Percentiles rank a stretch among this genome's conserved stretches.
phyloP scores from a whole-genome alignment of 2,888 invertebrate species.

The Deilephila porcellus region DNA sequence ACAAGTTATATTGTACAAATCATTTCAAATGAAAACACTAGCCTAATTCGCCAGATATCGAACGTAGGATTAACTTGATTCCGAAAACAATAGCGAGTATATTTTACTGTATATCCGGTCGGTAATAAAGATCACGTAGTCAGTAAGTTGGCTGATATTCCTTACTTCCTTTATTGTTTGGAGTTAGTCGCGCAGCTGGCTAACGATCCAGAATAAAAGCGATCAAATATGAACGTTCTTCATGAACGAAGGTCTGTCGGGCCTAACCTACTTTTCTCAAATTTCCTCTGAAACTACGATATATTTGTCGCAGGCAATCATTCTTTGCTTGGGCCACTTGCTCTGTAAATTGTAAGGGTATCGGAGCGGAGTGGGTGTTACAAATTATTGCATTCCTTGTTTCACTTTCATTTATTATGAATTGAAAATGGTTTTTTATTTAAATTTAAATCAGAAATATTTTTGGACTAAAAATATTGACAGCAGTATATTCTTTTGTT shows the following conservation, averaged over 20 bases:
- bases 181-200: conserved; percentile 27
- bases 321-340: conserved; percentile 44
- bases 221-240: conserved; percentile 29
- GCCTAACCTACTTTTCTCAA: conserved; percentile 38
- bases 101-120: conserved; percentile 2
- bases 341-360: conserved; percentile 30
- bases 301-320: conserved; percentile 44
- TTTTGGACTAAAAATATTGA: too few species aligned
- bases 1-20: too few species aligned
- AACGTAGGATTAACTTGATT: background rate
- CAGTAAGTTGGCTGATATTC: conserved; percentile 19
- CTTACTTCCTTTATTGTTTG: conserved; percentile 17
- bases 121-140: conserved; percentile 27
- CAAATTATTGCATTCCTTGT: background rate
- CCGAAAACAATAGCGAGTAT: background rate
- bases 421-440: too few species aligned
- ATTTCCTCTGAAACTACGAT: conserved; percentile 41
- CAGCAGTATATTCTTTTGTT: too few species aligned
- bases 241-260: conserved; percentile 23
- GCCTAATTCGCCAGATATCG: conserved; percentile 6
- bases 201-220: conserved; percentile 30
- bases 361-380: background rate
- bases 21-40: too few species aligned
- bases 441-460: too few species aligned
- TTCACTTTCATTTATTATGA: background rate